Base-by-base conservation (phyloP, 2,888 invertebrate genomes). In the Calameuta idolon region DNA sequence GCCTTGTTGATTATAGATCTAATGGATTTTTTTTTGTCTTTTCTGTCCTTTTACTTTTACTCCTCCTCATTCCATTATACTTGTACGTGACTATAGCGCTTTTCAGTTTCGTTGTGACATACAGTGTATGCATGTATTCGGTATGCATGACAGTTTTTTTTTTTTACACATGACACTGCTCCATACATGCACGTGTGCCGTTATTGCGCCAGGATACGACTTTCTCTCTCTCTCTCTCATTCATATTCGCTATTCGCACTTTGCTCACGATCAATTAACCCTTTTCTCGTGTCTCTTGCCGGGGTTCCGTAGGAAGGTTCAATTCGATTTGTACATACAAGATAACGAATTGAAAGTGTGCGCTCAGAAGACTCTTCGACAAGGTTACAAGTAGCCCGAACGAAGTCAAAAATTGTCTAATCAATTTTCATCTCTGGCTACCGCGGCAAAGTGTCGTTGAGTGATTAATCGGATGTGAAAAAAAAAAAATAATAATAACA, bases 311-410 rank as follows among this genome's bases (percentile, higher is more conserved):
- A 79, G 82, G 80, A 83, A 78, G 76, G 74, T 80, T 82, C 77
- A 79, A 80, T 79, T 84, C 79, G 79, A 80, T 82, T 55, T 81
- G 77, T 83, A 81, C 80, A 82, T 83, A 81, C 80, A 82, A 81
- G 77, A 75, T 80, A 80, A 80, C 78, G 80, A 82, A 83, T 87
- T 81, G 82, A 84, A 85, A 82, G 77, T 85, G 85, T 86, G 85
- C 85, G 85, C 82, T 84, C 83, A 83, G 77, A 82, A 82, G 82
- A 80, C 81, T 55, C 78, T 81, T 76, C 80, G 71, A 77, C 78
- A 78, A 79, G 77, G 80, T 74, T 40, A 75, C 71, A 80, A 71
- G 35, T 74, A 34, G 31, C 34, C 15, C 75, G 77, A 81, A 76
- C 74, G 79, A 55, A 23, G 79, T 77, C 80, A 71, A 74, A 76